Evolutionary conservation across 1,140 invertebrate genomes (phyloP), one percentile per base, ranked within the genome.

Genomic region (Dinothrombium tinctorium): DNA sequence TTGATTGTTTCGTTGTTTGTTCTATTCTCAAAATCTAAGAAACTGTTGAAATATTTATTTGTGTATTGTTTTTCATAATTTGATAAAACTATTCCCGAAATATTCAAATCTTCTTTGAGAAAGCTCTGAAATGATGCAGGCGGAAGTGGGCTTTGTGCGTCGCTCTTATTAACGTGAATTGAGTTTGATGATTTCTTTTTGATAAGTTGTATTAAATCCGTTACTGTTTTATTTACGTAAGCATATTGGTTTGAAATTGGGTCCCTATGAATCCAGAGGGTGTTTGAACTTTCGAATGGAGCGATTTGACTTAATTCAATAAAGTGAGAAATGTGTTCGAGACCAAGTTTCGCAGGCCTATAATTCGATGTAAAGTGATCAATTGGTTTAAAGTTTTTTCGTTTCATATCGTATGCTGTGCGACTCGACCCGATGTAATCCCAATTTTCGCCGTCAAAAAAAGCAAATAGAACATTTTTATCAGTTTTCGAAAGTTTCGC

Each of bases 391-490:
- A 89, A 90, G 7, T 58, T 52, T 0, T 65, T 66, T 1, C 67
- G 54, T 21, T 69, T 59, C 59, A 94, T 70, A 53, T 92, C 84
- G 54, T 77, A 89, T 0, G 86, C 72, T 43, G 89, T 62, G 33
- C 80, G 63, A 56, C 80, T 79, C 0, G 86, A 92, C 6, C 86
- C 87, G 50, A 92, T 90, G 51, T 90, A 92, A 57, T 92, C 86
- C 57, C 80, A 86, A 2, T 80, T 63, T 64, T 95, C 87, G 0
- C 86, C 86, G 55, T 87, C 82, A 44, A 92, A 73, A n/a, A 87
- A 57, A 1, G 80, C 64, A 61, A 89, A 89, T 7, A 90, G 55
- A 1, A 92, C 64, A 53, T 89, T 87, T 33, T 53, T 53, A 14
- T 52, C 31, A 9, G 21, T 21, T 42, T 51, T 43, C 23, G 12